A percentile compares a stretch with the other conserved stretches of the same genome.
These are phyloP conservation scores for Dryas iulia DNA, from an alignment of 1,140 invertebrate genomes.

Conservation along the genomic window DNA sequence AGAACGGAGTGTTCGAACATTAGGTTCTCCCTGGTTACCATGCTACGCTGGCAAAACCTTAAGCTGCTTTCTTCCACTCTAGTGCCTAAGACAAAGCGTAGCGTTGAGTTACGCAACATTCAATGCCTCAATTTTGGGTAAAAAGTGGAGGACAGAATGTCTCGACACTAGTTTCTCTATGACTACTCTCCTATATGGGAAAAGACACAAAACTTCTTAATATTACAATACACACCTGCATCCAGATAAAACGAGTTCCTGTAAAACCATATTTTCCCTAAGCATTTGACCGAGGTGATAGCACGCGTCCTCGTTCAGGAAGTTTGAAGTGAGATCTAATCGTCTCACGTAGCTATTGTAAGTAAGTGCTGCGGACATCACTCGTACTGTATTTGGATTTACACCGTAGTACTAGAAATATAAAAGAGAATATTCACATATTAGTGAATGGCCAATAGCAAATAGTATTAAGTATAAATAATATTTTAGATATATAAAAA, in stretches of 20 bases:
- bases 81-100: too few species aligned
- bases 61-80: too few species aligned
- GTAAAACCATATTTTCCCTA: conserved; percentile 50
- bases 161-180: too few species aligned
- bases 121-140: too few species aligned
- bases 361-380: conserved; percentile 61
- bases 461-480: too few species aligned
- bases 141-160: too few species aligned
- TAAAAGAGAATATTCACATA: conserved; percentile 35
- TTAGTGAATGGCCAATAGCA: conserved; percentile 60
- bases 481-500: too few species aligned
- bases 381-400: conserved; percentile 57
- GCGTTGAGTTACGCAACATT: too few species aligned
- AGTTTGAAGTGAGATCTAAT: conserved; percentile 74
- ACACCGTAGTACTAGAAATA: conserved; percentile 65
- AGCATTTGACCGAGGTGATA: conserved; percentile 70
- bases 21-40: too few species aligned
- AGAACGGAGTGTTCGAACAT: too few species aligned
- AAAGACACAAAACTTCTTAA: not conserved
- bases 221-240: conserved; percentile 47
- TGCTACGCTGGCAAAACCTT: too few species aligned
- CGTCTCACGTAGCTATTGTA: conserved; percentile 60
- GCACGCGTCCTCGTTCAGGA: conserved; percentile 65
- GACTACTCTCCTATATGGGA: too few species aligned
- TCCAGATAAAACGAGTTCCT: conserved; percentile 58